Conservation (phyloP, 2,113 vertebrate species). For the Cavia porcellus region DNA sequence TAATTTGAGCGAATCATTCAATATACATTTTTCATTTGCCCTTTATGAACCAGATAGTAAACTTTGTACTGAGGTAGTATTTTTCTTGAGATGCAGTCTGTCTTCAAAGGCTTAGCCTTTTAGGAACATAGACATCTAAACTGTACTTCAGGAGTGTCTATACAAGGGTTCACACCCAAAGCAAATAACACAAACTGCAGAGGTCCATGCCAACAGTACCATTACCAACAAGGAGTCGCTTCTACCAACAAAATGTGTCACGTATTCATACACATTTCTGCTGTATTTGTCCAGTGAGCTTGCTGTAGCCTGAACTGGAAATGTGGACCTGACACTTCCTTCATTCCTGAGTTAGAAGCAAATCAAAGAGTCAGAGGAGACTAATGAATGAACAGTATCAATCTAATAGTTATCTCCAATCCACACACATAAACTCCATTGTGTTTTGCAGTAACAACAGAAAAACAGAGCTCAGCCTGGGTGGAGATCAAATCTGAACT, state of each 20-base stretch:
- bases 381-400: neutral
- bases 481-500: conserved; percentile 73
- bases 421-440: conserved; percentile 57
- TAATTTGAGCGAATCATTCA: neutral
- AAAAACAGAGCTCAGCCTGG: conserved; percentile 51
- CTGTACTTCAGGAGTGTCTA: neutral
- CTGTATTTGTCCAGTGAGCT: neutral
- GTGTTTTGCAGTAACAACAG: conserved; percentile 63
- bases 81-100: neutral
- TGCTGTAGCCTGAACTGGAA: neutral
- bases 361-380: neutral
- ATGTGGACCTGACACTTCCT: neutral
- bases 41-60: neutral
- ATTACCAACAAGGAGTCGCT: neutral
- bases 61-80: neutral
- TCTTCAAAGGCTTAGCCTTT: neutral
- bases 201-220: neutral
- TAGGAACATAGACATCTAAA: neutral
- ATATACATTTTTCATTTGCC: neutral
- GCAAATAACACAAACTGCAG: neutral
- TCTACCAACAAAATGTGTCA: no score
- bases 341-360: neutral
- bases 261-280: neutral
- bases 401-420: conserved; percentile 15
- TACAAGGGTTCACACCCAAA: neutral